Percentiles rank a stretch among this genome's conserved stretches.
These are phyloP conservation scores for Beroe forskalii DNA, from an alignment of 37 sponge, comb jelly and placozoan species.

Conservation along the genomic window DNA sequence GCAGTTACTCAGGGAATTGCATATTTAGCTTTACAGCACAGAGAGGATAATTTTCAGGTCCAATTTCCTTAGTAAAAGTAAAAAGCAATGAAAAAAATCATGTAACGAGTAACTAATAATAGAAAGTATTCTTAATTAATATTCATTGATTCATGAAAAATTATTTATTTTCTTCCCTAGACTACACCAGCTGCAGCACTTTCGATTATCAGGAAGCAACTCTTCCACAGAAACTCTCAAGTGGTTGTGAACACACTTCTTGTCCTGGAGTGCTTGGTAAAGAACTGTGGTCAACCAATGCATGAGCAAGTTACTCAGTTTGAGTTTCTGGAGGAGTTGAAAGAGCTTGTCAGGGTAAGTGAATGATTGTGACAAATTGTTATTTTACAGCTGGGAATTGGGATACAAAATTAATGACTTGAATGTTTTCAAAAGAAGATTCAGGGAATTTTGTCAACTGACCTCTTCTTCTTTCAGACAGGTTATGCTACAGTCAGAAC, in stretches of 20 bases:
- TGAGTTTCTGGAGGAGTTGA: slow-evolving; percentile 79
- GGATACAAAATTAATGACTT: no score
- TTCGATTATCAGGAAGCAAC: background rate
- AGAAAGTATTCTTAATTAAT: no score
- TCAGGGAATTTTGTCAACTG: no score
- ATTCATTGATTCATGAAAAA: no score
- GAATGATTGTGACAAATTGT: background rate
- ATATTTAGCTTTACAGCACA: no score
- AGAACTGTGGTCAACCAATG: slow-evolving; percentile 84
- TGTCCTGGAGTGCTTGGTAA: slow-evolving; percentile 84
- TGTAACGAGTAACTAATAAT: no score
- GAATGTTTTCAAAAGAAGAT: no score
- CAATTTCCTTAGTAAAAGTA: no score
- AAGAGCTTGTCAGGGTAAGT: slow-evolving; percentile 71
- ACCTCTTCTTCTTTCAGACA: background rate
- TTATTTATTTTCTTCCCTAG: background rate
- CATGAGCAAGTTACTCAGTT: slow-evolving; percentile 78
- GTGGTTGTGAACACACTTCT: slow-evolving; percentile 73
- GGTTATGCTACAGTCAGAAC: slow-evolving; percentile 46
- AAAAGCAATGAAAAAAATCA: no score
- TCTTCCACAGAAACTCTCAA: slow-evolving; percentile 59
- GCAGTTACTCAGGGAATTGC: no score
- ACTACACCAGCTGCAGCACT: background rate
- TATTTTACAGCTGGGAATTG: background rate
- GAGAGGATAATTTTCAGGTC: no score